phyloP scores from a whole-genome alignment of 1,140 invertebrate genomes.

The Hyphantria cunea region DNA sequence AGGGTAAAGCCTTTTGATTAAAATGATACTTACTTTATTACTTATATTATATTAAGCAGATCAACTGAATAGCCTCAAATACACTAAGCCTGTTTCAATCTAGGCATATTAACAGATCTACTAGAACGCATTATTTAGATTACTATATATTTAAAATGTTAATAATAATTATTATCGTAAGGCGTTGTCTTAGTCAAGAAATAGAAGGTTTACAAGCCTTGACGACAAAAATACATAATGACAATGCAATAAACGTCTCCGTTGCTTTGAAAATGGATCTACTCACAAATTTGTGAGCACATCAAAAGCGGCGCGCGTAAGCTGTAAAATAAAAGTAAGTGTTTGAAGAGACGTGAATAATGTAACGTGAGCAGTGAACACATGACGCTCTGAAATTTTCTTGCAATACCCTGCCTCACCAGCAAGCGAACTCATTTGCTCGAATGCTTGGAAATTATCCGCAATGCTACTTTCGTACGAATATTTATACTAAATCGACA shows the following conservation, averaged over 20 bases:
- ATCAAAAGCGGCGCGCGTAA: constrained; percentile 41
- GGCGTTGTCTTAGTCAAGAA: too few species aligned
- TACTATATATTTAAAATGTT: background rate
- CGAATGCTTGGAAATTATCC: constrained; percentile 23
- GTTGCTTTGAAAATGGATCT: constrained; percentile 42
- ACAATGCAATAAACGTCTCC: constrained; percentile 23
- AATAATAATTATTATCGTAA: background rate
- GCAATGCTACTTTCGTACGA: constrained; percentile 17
- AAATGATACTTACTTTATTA: constrained; percentile 13
- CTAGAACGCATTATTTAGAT: too few species aligned
- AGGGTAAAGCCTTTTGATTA: constrained; percentile 12
- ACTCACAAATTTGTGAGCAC: constrained; percentile 42
- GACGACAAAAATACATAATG: constrained; percentile 10
- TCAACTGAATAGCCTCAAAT: too few species aligned
- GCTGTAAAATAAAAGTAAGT: constrained; percentile 46
- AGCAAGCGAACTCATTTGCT: constrained; percentile 28
- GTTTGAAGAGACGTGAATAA: constrained; percentile 46
- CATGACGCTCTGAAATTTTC: background rate
- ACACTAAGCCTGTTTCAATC: too few species aligned
- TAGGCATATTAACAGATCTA: too few species aligned
- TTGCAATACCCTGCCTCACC: background rate
- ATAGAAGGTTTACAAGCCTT: too few species aligned
- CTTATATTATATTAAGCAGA: too few species aligned
- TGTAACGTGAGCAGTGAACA: constrained; percentile 33
- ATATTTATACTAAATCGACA: too few species aligned